Evolutionary conservation across 2,888 invertebrate genomes (phyloP).

Genomic region (Tineola bisselliella): DNA sequence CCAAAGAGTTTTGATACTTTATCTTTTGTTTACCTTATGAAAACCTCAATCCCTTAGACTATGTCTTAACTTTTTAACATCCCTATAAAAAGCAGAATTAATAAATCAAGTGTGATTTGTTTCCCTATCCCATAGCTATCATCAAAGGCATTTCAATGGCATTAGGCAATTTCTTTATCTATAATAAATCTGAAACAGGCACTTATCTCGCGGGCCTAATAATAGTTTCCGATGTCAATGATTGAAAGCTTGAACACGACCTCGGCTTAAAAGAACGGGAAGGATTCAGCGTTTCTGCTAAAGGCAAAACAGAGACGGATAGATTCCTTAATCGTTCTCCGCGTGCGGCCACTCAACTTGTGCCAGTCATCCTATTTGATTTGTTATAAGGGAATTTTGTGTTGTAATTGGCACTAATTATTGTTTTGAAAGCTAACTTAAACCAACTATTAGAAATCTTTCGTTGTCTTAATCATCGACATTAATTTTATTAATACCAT

Average conservation of each 20-base stretch:
- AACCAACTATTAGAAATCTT: slow-evolving; percentile 6
- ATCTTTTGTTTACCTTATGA: background rate
- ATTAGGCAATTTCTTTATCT: slow-evolving; percentile 11
- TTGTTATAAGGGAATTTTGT: slow-evolving; percentile 47
- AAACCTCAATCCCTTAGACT: background rate
- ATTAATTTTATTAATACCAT: background rate
- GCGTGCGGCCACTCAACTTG: slow-evolving; percentile 57
- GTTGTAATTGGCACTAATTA: slow-evolving; percentile 62
- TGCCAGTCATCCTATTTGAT: slow-evolving; percentile 64
- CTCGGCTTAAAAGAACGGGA: slow-evolving; percentile 23
- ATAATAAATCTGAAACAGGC: slow-evolving; percentile 15
- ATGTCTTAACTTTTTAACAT: background rate
- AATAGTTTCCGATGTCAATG: slow-evolving; percentile 26
- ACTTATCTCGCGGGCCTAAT: slow-evolving; percentile 27
- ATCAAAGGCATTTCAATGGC: slow-evolving; percentile 4
- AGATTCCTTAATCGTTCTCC: slow-evolving; percentile 42
- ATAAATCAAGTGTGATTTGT: background rate
- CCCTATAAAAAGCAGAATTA: background rate
- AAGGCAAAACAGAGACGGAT: slow-evolving; percentile 33
- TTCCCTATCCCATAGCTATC: background rate
- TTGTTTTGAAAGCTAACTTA: slow-evolving; percentile 47
- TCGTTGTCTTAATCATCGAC: slow-evolving; percentile 2
- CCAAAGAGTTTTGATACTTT: background rate
- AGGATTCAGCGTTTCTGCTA: slow-evolving; percentile 22
- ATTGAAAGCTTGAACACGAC: slow-evolving; percentile 26